Base-by-base conservation (phyloP, 2,888 invertebrate genomes). In the Epirrhoe tristata region DNA sequence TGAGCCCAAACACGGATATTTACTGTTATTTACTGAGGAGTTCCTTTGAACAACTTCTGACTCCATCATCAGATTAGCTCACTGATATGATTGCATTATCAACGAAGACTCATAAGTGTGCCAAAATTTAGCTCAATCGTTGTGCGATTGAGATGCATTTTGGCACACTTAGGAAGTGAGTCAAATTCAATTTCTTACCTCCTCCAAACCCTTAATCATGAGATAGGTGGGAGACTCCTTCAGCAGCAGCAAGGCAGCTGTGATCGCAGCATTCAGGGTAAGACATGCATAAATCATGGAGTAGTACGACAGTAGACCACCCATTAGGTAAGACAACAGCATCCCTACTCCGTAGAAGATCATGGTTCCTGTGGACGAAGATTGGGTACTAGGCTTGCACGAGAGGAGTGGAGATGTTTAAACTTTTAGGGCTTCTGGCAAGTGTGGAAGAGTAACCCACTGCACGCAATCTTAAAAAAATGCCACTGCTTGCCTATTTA, bases 191-290 rank as follows among this genome's bases (percentile, higher is more conserved):
- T 24, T 24, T 24, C 14, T 48, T 48, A 90, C 91, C 77, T 81
- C 72, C 51, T 90, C 86, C 10, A 72, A 67, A 0, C 86, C 88
- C 52, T 77, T 86, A 48, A 80, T 80, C 88, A 91, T 82, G n/a
- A 90, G 71, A 63, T 74, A 82, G 32, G 82, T 71, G 0, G 92
- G 90, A 0, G 92, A 86, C 17, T 91, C 92, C 66, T 79, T 85
- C 34, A 90, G 58, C 0, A 83, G 24, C 7, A 50, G 31, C 5
- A 89, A 43, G 17, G 85, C 5, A 0, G 79, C 46, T 0, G 83
- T 71, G 0, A 82, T 83, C 0, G 77, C 1, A 0, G 79, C 79
- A 0, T 86, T 67, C 39, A 87, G 53, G 0, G 80, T 69, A 1
- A 90, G 65, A 10, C 83, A 81, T 0, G 79, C 65, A 63, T 90